Conservation (phyloP, 2,113 vertebrate species). For the Chauna torquata region DNA sequence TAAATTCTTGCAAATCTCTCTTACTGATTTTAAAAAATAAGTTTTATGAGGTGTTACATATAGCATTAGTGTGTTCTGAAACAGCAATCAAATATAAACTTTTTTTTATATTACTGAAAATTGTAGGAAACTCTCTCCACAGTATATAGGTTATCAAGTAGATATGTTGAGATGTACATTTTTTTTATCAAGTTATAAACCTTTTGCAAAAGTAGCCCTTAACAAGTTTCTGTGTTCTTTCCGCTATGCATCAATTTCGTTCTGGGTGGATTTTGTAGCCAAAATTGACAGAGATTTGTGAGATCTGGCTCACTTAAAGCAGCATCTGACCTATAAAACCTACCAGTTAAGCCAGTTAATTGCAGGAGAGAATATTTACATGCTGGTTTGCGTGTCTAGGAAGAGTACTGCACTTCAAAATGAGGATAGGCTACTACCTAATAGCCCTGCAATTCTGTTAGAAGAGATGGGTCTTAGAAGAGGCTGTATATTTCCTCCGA, state of each 20-base stretch:
- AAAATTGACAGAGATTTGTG: not conserved
- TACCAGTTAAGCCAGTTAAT: not conserved
- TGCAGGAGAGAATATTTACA: rapidly evolving
- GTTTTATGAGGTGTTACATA: not conserved
- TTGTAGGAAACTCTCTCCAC: not conserved
- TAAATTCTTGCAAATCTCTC: not conserved
- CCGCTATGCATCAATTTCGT: not conserved
- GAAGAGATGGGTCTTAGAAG: not conserved
- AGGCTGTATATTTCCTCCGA: not conserved
- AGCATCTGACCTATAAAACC: not conserved
- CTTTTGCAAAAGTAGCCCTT: not conserved
- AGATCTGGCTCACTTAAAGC: not conserved
- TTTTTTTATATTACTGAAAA: not conserved
- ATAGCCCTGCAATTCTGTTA: not conserved
- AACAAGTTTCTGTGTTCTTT: not conserved
- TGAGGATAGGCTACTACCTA: not conserved
- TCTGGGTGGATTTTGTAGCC: not conserved
- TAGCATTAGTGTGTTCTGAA: not conserved
- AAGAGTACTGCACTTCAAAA: not conserved
- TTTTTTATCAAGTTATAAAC: not conserved
- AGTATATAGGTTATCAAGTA: not conserved
- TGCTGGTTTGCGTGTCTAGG: not conserved
- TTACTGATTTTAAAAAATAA: not conserved
- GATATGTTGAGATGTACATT: not conserved
- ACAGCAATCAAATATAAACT: not conserved